These are phyloP conservation scores for Vidua macroura DNA, from an alignment of 2,113 vertebrate species.

Conservation along the genomic window DNA sequence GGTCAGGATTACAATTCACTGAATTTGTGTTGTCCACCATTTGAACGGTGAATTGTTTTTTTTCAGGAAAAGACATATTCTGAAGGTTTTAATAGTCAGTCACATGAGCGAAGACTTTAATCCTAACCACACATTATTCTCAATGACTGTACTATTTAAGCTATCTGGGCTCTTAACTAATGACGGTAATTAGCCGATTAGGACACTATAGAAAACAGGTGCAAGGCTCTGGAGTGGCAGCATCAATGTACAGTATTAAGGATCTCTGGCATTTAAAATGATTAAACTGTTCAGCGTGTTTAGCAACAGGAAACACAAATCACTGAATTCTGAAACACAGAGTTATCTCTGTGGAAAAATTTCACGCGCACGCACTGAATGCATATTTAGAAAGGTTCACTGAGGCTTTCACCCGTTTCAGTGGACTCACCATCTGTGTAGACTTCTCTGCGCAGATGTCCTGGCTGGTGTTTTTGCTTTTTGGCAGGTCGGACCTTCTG, in stretches of 20 bases:
- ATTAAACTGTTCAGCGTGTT: slow-evolving; percentile 41
- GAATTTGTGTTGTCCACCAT: neutral
- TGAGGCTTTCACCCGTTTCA: slow-evolving; percentile 10
- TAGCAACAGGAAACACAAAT: slow-evolving; percentile 35
- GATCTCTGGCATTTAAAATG: slow-evolving; percentile 35
- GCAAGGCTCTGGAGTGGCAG: slow-evolving; percentile 40
- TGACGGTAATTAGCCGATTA: slow-evolving; percentile 46
- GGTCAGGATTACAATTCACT: slow-evolving; percentile 30
- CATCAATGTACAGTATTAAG: slow-evolving; percentile 13
- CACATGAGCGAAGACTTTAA: neutral
- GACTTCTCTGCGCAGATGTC: slow-evolving; percentile 88
- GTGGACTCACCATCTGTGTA: slow-evolving; percentile 89
- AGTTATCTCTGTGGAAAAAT: slow-evolving; percentile 12
- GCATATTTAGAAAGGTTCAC: neutral
- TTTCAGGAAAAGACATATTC: neutral
- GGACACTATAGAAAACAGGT: slow-evolving; percentile 55
- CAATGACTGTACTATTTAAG: slow-evolving; percentile 25
- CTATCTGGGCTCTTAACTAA: slow-evolving; percentile 58
- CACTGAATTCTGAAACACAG: slow-evolving; percentile 34
- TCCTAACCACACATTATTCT: slow-evolving; percentile 18
- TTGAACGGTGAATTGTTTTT: slow-evolving; percentile 5
- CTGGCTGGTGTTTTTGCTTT: slow-evolving; percentile 92
- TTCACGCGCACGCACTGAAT: neutral
- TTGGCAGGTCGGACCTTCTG: slow-evolving; percentile 91
- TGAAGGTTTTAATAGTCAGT: slow-evolving; percentile 4